Conservation (phyloP, 2,797 vertebrate species). For the Tarsius wallacei region DNA sequence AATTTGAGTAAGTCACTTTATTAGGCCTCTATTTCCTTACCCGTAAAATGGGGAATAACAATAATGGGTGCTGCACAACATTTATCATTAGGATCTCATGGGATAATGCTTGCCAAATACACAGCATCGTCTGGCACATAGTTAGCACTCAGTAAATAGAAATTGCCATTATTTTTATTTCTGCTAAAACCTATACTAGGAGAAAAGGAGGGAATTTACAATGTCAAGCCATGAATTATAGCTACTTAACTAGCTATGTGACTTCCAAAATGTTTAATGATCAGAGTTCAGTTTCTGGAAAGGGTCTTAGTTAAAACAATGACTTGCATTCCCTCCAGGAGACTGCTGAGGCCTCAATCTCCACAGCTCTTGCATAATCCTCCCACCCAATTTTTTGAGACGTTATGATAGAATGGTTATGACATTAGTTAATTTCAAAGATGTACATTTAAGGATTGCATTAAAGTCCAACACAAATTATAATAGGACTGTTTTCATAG, state of each 20-base stretch:
- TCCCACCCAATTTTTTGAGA: no score
- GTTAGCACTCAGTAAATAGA: neutral
- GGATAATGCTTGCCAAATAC: neutral
- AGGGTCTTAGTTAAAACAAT: no score
- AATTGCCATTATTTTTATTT: neutral
- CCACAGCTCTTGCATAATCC: no score
- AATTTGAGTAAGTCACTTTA: neutral
- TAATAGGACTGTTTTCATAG: neutral
- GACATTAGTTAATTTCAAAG: no score
- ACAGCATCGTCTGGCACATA: neutral
- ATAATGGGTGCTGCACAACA: neutral
- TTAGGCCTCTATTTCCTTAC: neutral
- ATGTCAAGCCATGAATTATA: slow-evolving; percentile 13
- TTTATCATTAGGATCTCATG: neutral
- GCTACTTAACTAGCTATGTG: neutral
- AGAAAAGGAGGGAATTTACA: neutral
- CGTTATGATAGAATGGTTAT: no score
- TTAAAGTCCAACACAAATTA: neutral
- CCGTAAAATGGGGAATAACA: neutral
- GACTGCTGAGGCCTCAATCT: no score
- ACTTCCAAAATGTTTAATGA: neutral
- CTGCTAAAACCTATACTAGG: neutral
- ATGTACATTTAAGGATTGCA: neutral
- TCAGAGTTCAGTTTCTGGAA: no score
- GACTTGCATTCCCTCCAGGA: no score